Conservation (phyloP, 1,140 invertebrate genomes). For the Drosophila hydei region DNA sequence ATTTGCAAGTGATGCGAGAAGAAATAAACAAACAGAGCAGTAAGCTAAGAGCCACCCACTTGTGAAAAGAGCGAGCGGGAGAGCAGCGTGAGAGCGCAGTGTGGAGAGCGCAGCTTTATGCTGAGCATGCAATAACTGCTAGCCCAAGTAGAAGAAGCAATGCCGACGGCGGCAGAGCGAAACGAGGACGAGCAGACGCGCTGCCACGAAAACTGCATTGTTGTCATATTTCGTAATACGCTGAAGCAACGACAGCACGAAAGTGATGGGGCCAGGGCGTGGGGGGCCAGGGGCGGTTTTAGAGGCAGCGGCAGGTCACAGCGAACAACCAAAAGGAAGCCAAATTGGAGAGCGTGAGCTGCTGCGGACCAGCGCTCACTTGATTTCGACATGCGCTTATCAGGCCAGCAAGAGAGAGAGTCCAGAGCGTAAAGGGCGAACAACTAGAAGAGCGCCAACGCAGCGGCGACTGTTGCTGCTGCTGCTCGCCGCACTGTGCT, state of each 20-base stretch:
- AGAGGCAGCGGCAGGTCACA: conserved; percentile 49
- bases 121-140: conserved; percentile 56
- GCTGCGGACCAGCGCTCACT: conserved; percentile 26
- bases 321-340: conserved; percentile 47
- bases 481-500: conserved; percentile 3
- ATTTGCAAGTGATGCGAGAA: conserved; percentile 69
- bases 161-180: conserved; percentile 58
- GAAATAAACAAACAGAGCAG: conserved; percentile 60
- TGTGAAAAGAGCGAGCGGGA: conserved; percentile 12
- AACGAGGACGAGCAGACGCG: conserved; percentile 69
- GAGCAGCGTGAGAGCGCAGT: conserved; percentile 30
- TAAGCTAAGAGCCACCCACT: conserved; percentile 62
- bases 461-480: conserved; percentile 44
- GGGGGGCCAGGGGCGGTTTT: neutral
- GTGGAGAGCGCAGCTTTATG: conserved; percentile 38
- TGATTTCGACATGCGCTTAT: conserved; percentile 70
- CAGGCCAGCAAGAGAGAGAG: conserved; percentile 27
- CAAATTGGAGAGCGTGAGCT: conserved; percentile 43
- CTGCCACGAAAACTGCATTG: conserved; percentile 73
- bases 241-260: conserved; percentile 60
- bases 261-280: conserved; percentile 12
- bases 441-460: conserved; percentile 69
- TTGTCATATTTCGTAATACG: conserved; percentile 83
- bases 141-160: conserved; percentile 25
- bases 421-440: conserved; percentile 23